Conservation (phyloP, 2,888 invertebrate species). For the Acrocyrtus sp. region DNA sequence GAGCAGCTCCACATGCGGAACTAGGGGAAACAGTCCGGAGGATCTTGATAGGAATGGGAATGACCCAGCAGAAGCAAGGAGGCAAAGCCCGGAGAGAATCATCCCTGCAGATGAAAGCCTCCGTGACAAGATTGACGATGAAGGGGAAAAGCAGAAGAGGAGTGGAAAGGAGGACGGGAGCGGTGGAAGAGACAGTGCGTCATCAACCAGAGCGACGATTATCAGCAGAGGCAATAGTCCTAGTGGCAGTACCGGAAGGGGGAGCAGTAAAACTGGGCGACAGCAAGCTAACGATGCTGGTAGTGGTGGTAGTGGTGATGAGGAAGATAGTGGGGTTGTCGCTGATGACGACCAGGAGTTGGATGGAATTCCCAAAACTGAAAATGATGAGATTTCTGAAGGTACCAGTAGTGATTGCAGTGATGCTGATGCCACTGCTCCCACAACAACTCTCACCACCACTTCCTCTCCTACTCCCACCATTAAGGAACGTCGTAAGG, state of each 20-base stretch:
- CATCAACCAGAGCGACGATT: constrained; percentile 26
- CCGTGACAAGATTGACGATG: constrained; percentile 43
- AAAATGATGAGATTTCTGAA: constrained; percentile 36
- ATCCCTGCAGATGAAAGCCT: constrained; percentile 42
- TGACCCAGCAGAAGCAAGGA: constrained; percentile 38
- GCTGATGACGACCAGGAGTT: background rate
- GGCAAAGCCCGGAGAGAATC: constrained; percentile 36
- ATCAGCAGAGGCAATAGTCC: constrained; percentile 26
- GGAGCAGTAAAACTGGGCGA: constrained; percentile 4
- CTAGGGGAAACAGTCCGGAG: constrained; percentile 23
- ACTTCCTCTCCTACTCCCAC: constrained; percentile 26
- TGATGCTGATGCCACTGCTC: background rate
- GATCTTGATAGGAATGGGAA: constrained; percentile 38
- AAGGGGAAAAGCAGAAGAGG: background rate
- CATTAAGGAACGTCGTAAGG: constrained; percentile 41
- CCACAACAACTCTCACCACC: too few relatives aligned
- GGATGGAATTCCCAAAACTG: constrained; percentile 35
- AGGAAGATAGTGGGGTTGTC: constrained; percentile 33
- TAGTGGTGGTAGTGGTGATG: constrained; percentile 9
- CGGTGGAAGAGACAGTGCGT: constrained; percentile 16
- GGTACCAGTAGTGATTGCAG: constrained; percentile 5
- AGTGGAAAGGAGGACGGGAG: background rate
- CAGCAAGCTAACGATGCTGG: constrained; percentile 7
- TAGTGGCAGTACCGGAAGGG: constrained; percentile 4
- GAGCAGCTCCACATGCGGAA: constrained; percentile 20